Evolutionary conservation across 2,113 vertebrate genomes (phyloP).

Genomic region (Brachirus orientalis): DNA sequence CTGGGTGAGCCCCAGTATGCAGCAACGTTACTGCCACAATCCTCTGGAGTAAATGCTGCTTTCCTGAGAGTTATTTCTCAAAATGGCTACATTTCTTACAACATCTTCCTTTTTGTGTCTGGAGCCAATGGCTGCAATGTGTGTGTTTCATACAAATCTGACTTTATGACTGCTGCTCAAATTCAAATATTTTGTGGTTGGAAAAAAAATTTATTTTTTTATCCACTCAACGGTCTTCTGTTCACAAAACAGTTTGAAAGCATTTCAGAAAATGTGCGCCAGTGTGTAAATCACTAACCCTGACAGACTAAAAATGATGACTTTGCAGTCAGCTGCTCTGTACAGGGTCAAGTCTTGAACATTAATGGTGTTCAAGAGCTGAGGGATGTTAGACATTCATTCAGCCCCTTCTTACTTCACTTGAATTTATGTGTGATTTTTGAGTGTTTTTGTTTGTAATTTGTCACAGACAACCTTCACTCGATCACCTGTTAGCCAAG

Average conservation of each 20-base stretch:
- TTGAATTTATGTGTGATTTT: too few relatives aligned
- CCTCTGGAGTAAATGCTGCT: too few relatives aligned
- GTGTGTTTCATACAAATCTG: background rate
- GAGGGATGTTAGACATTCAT: background rate
- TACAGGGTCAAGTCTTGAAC: background rate
- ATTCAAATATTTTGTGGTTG: conserved; percentile 17
- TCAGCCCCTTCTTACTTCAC: background rate
- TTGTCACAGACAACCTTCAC: too few relatives aligned
- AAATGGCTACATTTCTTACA: conserved; percentile 20
- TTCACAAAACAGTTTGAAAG: conserved; percentile 33
- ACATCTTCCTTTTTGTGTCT: conserved; percentile 23
- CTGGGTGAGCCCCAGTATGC: too few relatives aligned
- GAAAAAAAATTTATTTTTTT: background rate
- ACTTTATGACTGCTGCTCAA: conserved; percentile 29
- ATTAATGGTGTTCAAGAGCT: background rate
- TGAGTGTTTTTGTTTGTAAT: background rate
- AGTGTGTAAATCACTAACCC: background rate
- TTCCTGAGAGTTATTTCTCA: background rate
- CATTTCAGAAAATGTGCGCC: conserved; percentile 3
- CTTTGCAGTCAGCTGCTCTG: background rate
- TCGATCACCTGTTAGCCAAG: too few relatives aligned
- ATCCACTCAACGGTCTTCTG: background rate
- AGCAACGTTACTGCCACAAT: too few relatives aligned
- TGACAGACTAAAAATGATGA: background rate
- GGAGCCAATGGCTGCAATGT: conserved; percentile 12